These are phyloP conservation scores for Smithornis capensis DNA, from an alignment of 2,113 vertebrate species.

Conservation along the genomic window DNA sequence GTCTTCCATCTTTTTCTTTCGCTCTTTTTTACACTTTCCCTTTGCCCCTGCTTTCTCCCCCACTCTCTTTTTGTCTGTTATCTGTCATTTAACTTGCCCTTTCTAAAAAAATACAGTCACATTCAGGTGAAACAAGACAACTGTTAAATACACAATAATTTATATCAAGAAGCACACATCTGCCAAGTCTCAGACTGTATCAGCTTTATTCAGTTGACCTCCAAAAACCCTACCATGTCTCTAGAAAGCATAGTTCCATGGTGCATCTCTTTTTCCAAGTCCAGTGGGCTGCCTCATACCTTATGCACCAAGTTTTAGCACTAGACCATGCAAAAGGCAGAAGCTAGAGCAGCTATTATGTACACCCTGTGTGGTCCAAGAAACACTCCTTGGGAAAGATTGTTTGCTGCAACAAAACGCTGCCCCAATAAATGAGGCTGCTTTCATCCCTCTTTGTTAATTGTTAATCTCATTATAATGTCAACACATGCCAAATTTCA, in stretches of 20 bases:
- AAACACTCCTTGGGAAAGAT: neutral
- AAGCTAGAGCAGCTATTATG: neutral
- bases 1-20: neutral
- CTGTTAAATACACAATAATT: neutral
- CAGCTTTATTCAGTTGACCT: neutral
- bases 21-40: neutral
- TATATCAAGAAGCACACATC: neutral
- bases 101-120: neutral
- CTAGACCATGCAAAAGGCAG: neutral
- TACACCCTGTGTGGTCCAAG: neutral
- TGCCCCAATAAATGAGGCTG: neutral
- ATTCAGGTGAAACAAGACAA: neutral
- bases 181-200: neutral
- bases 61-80: neutral
- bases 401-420: neutral
- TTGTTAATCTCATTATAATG: neutral
- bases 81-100: neutral
- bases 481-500: neutral
- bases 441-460: neutral
- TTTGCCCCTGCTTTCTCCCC: neutral
- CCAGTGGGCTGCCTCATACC: neutral
- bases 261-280: neutral
- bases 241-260: neutral
- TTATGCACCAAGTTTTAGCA: neutral
- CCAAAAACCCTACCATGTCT: neutral